phyloP scores from a whole-genome alignment of 2,797 vertebrate species.

The Scomberomorus guttatus region DNA sequence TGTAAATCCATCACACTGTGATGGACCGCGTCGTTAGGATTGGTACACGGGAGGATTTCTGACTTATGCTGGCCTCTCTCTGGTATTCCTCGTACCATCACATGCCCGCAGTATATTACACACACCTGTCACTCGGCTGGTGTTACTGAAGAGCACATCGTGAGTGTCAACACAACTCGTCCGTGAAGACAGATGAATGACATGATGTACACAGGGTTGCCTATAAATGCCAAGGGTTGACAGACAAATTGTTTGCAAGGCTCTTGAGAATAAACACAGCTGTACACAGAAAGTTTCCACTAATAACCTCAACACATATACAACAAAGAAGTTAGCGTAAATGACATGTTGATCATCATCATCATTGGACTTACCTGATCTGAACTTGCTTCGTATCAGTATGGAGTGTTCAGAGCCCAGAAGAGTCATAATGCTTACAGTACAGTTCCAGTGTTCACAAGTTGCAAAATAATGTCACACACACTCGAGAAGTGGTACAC shows the following conservation, averaged over 20 bases:
- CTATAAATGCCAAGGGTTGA: constrained; percentile 28
- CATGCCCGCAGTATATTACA: constrained; percentile 20
- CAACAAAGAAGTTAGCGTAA: neutral
- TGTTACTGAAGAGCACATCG: constrained; percentile 19
- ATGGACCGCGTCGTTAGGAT: neutral
- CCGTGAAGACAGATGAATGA: constrained; percentile 22
- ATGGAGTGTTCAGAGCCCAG: constrained; percentile 98
- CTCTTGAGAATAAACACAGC: constrained; percentile 12
- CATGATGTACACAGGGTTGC: neutral
- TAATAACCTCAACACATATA: neutral
- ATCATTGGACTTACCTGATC: constrained; percentile 93
- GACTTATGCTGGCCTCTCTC: constrained; percentile 13
- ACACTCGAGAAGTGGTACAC: constrained; percentile 36
- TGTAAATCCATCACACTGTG: constrained; percentile 41
- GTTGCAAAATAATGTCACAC: constrained; percentile 66
- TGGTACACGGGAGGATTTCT: constrained; percentile 1
- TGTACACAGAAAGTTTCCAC: neutral
- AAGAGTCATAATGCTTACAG: constrained; percentile 94
- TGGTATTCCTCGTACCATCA: constrained; percentile 24
- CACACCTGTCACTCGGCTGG: constrained; percentile 58
- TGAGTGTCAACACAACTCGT: constrained; percentile 32
- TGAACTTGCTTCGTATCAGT: constrained; percentile 99
- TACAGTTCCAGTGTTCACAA: constrained; percentile 88
- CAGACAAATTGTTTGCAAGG: constrained; percentile 21
- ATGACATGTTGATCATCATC: neutral